Conservation (phyloP, 2,113 vertebrate species). For the Penelope pileata region DNA sequence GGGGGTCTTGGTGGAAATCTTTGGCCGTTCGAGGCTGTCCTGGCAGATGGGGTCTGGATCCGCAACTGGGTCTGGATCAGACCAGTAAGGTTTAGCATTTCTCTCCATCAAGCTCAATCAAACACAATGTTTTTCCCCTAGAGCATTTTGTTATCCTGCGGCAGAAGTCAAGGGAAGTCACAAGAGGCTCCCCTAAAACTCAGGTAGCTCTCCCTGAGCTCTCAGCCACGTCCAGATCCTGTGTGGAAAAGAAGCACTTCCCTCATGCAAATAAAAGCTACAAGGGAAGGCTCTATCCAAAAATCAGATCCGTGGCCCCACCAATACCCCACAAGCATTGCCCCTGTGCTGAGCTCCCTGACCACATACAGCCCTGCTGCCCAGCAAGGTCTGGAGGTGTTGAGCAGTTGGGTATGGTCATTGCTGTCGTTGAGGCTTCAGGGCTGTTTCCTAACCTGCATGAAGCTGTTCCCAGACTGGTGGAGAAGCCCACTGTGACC, state of each 20-base stretch:
- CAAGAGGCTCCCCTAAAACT: background rate
- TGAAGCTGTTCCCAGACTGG: background rate
- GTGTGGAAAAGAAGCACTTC: background rate
- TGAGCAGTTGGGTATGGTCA: background rate
- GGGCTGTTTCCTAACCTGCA: background rate
- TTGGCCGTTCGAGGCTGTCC: background rate
- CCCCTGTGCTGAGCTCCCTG: background rate
- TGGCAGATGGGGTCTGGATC: background rate
- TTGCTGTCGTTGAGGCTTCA: accelerated
- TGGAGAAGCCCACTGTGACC: background rate
- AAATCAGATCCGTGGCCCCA: background rate
- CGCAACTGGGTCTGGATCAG: background rate
- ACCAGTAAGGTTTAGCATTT: background rate
- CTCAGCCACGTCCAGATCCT: background rate
- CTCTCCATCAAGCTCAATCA: background rate
- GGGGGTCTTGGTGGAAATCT: background rate
- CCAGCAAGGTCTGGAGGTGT: accelerated
- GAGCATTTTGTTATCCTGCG: background rate
- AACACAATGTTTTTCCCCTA: background rate
- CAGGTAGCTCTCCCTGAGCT: background rate
- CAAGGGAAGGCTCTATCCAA: accelerated
- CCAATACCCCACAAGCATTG: background rate
- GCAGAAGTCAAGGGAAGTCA: background rate
- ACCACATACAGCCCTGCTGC: accelerated
- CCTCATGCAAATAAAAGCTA: background rate